Conservation (phyloP, 2,888 invertebrate species). For the Meiosimyza decipiens region DNA sequence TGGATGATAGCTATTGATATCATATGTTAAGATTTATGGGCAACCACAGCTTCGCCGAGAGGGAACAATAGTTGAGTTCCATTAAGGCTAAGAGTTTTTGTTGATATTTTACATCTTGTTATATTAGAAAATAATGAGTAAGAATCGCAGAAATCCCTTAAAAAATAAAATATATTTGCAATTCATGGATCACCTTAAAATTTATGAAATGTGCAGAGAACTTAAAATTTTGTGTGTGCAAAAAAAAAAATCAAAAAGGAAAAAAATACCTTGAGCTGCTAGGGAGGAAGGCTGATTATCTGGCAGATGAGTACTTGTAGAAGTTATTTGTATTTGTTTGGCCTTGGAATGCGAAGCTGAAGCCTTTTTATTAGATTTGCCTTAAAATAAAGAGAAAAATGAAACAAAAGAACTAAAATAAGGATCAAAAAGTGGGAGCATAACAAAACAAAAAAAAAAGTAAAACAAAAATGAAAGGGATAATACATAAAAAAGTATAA, state of each 20-base stretch:
- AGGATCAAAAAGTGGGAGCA: conserved; percentile 10
- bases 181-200: neutral
- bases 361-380: conserved; percentile 30
- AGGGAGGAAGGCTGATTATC: neutral
- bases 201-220: neutral
- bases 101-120: too few species aligned
- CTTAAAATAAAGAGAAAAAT: conserved; percentile 34
- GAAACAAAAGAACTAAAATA: conserved; percentile 29
- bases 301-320: neutral
- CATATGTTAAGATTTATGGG: too few species aligned
- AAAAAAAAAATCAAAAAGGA: neutral
- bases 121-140: too few species aligned
- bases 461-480: neutral
- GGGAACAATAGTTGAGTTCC: too few species aligned
- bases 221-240: neutral
- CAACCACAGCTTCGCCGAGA: too few species aligned
- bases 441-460: conserved; percentile 2
- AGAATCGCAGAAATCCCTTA: neutral
- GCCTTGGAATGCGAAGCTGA: neutral
- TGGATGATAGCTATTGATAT: too few species aligned
- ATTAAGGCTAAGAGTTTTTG: too few species aligned
- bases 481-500: neutral
- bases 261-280: neutral
- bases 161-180: neutral
- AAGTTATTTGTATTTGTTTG: neutral